Base-by-base conservation (phyloP, 1,140 invertebrate species). In the Stenopsyche tienmushanensis region DNA sequence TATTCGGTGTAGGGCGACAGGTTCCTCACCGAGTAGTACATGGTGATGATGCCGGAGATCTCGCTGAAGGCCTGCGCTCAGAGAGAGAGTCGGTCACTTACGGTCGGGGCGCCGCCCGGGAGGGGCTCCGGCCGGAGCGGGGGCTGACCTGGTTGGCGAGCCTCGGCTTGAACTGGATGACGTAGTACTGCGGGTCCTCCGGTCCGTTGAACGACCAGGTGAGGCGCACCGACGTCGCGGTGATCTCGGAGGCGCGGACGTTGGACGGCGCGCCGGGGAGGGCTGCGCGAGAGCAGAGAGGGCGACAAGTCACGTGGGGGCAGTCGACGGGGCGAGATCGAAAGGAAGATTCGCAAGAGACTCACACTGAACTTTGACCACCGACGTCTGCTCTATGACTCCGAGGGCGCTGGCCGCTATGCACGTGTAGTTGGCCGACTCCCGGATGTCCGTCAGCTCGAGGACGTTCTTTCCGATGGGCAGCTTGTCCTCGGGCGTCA, bases 351-450 rank as follows among this genome's bases (percentile, higher is more conserved):
- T 53, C 17, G 13, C 26, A 54, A 54, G 13, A 23, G 69, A 85
- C 90, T 90, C 80, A 97, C 94, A 94, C 87, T 97, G 93, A 62
- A 98, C 96, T 85, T 94, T 92, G 64, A 99, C 93, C 70, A 90
- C 83, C 13, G 94, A 88, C 0, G 86, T 85, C 3, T 89, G 82
- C 73, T 97, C 93, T 53, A 98, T 96, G 71, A 91, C 88, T 13
- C 96, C 96, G 15, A 98, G 84, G 2, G 93, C 93, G 66, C 93
- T 97, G n/a, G 90, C 88, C 0, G 97, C 97, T 34, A 96, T 89
- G 76, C 97, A 99, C 0, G 96, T 99, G 81, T 97, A 99, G 79
- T 98, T 99, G 5, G 91, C 93, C 0, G 93, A 93, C 74, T 97
- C 91, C 67, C 90, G 85, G 41, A 99, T 92, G 73, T 96, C 88